phyloP scores from a whole-genome alignment of 1,140 invertebrate species.

The Eulimnadia texana region DNA sequence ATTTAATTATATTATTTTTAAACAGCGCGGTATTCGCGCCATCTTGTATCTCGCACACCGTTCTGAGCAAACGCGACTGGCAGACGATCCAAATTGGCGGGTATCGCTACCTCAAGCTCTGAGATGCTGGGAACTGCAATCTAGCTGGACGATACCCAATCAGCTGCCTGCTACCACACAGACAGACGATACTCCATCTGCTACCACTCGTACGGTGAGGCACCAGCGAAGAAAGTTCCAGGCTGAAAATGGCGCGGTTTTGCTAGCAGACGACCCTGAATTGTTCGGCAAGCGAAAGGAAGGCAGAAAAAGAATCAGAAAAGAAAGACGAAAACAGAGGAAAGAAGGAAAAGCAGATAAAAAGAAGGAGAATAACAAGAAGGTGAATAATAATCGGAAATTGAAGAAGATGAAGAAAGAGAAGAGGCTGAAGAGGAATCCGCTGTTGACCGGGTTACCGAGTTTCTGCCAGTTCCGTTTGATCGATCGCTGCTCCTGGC shows the following conservation, averaged over 20 bases:
- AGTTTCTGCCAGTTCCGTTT: constrained; percentile 37
- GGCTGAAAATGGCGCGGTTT: not conserved
- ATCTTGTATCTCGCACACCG: constrained; percentile 78
- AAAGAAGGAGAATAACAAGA: constrained; percentile 22
- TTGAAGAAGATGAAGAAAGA: constrained; percentile 10
- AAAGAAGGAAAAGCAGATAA: constrained; percentile 9
- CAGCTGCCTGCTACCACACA: not conserved
- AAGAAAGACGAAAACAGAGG: constrained; percentile 2
- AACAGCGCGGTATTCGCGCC: constrained; percentile 70
- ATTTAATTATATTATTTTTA: constrained; percentile 19
- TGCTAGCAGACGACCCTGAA: constrained; percentile 13
- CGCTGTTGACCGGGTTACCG: not conserved
- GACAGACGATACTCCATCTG: too few relatives aligned
- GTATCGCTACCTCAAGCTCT: constrained; percentile 60
- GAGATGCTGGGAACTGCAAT: constrained; percentile 62
- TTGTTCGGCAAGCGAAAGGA: not conserved
- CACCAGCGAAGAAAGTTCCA: too few relatives aligned
- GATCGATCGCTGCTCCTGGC: constrained; percentile 75
- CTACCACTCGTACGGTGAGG: too few relatives aligned
- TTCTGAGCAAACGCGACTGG: constrained; percentile 80
- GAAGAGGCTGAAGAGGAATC: not conserved
- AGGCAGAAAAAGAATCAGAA: too few relatives aligned
- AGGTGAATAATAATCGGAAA: constrained; percentile 12
- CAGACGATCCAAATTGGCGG: constrained; percentile 64
- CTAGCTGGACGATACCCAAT: not conserved